These are phyloP conservation scores for Drosophila albomicans DNA, from an alignment of 1,140 invertebrate genomes.

Conservation along the genomic window DNA sequence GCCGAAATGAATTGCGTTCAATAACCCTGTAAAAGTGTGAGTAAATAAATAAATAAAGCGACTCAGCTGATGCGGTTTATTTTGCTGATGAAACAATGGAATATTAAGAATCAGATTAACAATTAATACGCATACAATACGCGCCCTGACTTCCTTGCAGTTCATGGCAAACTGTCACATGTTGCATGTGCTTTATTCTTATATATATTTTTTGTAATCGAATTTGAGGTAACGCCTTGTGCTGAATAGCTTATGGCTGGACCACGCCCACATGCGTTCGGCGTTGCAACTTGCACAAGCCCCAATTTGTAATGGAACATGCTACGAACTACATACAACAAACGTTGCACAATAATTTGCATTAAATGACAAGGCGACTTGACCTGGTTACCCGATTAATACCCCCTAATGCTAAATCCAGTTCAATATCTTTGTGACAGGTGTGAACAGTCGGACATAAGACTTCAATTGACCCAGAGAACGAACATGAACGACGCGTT, in stretches of 20 bases:
- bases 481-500: conserved; percentile 19
- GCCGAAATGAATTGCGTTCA: conserved; percentile 17
- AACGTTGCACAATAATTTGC: conserved; percentile 73
- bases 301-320: conserved; percentile 67
- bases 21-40: conserved; percentile 11
- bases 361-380: conserved; percentile 73
- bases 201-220: conserved; percentile 3
- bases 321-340: conserved; percentile 37
- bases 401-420: conserved; percentile 32
- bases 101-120: background rate
- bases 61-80: background rate
- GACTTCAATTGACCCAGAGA: conserved; percentile 25
- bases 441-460: conserved; percentile 48
- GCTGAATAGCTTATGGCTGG: conserved; percentile 22
- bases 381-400: conserved; percentile 66
- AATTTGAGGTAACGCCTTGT: conserved; percentile 42
- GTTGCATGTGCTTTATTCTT: conserved; percentile 7
- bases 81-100: background rate
- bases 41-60: conserved; percentile 11
- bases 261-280: conserved; percentile 56
- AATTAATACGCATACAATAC: conserved; percentile 2
- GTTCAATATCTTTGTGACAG: conserved; percentile 51
- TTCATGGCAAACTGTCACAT: conserved; percentile 36
- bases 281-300: conserved; percentile 36
- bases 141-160: conserved; percentile 27